phyloP scores from a whole-genome alignment of 2,888 invertebrate species.

The Ochropleura leucogaster region DNA sequence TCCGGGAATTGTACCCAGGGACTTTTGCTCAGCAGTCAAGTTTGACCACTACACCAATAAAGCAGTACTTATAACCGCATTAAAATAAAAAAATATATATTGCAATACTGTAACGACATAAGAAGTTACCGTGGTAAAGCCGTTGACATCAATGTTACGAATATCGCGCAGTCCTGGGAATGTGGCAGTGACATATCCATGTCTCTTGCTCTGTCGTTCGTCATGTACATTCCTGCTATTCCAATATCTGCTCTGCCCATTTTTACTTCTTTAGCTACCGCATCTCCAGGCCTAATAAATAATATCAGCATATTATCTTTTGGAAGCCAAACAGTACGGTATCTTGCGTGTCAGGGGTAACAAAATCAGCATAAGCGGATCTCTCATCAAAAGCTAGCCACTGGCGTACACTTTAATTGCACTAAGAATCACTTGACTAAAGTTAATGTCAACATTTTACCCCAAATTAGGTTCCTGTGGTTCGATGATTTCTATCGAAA shows the following conservation, averaged over 20 bases:
- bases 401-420: neutral
- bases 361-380: neutral
- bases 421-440: neutral
- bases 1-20: too few species aligned
- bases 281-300: slow-evolving; percentile 90
- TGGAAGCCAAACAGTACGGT: neutral
- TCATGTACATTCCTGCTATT: slow-evolving; percentile 93
- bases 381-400: neutral
- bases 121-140: slow-evolving; percentile 92
- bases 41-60: too few species aligned
- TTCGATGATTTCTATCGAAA: slow-evolving; percentile 93
- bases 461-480: slow-evolving; percentile 86
- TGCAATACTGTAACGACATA: neutral
- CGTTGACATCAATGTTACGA: slow-evolving; percentile 94
- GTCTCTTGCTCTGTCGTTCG: slow-evolving; percentile 85
- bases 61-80: too few species aligned
- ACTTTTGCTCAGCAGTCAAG: too few species aligned
- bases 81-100: too few species aligned
- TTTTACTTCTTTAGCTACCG: slow-evolving; percentile 90
- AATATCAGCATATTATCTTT: neutral
- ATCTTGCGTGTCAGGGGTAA: neutral
- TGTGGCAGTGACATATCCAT: slow-evolving; percentile 92
- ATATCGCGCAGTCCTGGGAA: slow-evolving; percentile 94
- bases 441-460: slow-evolving; percentile 49
- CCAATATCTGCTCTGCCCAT: slow-evolving; percentile 92